phyloP scores from a whole-genome alignment of 2,888 invertebrate species.

The Megaustenia siamemsis region DNA sequence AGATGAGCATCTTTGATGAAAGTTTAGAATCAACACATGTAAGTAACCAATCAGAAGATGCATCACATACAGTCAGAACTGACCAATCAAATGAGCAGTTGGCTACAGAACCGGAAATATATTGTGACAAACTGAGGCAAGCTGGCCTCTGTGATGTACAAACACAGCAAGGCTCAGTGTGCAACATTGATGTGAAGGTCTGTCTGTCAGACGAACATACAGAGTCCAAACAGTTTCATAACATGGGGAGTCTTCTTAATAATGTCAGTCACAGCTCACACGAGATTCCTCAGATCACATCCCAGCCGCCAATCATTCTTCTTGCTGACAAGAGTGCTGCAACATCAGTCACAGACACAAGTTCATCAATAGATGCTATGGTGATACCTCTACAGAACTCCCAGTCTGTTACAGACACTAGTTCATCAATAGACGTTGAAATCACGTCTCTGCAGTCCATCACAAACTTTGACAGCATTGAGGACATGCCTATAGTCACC shows the following conservation, averaged over 20 bases:
- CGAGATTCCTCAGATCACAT: background rate
- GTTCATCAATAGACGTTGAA: too few relatives aligned
- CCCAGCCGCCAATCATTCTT: background rate
- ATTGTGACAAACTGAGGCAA: background rate
- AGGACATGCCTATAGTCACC: background rate
- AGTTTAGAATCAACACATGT: background rate
- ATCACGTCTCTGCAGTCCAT: too few relatives aligned
- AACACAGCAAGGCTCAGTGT: background rate
- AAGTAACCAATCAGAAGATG: too few relatives aligned
- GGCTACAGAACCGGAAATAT: background rate
- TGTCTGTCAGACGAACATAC: background rate
- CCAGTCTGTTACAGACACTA: background rate
- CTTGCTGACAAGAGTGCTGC: background rate
- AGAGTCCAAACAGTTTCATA: background rate
- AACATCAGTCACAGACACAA: background rate
- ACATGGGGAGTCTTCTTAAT: background rate
- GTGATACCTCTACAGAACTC: background rate
- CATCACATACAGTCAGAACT: background rate
- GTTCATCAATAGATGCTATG: background rate
- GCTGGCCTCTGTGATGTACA: background rate
- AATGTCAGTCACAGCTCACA: background rate
- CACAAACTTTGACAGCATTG: background rate
- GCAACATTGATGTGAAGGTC: background rate
- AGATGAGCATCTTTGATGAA: background rate
- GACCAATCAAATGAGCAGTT: slow-evolving; percentile 16